Evolutionary conservation across 2,888 invertebrate genomes (phyloP).

Genomic region (Bhutanitis thaidina): DNA sequence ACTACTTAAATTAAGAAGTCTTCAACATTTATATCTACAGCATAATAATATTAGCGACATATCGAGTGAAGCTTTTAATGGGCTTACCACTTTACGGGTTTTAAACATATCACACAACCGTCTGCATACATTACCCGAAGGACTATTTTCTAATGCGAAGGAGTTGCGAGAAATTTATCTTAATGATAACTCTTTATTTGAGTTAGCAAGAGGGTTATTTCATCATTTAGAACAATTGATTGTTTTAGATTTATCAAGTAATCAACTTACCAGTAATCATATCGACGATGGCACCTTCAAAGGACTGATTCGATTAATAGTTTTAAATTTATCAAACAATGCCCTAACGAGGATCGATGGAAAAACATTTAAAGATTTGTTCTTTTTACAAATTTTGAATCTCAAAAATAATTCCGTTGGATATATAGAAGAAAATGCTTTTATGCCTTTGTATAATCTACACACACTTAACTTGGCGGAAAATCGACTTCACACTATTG

Average conservation of each 20-base stretch:
- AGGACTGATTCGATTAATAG: conserved; percentile 90
- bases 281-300: conserved; percentile 92
- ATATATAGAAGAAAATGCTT: conserved; percentile 93
- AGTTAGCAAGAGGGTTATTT: conserved; percentile 90
- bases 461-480: conserved; percentile 94
- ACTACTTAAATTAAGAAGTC: conserved; percentile 85
- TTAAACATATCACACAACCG: conserved; percentile 93
- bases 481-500: conserved; percentile 90
- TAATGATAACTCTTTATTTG: conserved; percentile 91
- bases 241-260: conserved; percentile 90
- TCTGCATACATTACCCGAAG: conserved; percentile 88
- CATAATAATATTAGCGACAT: conserved; percentile 91
- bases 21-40: conserved; percentile 89
- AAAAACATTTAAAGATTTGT: conserved; percentile 91
- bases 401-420: conserved; percentile 92
- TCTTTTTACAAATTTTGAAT: conserved; percentile 91
- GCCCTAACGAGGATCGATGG: conserved; percentile 90
- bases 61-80: conserved; percentile 88
- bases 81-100: conserved; percentile 87
- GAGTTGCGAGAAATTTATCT: conserved; percentile 91
- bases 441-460: conserved; percentile 91
- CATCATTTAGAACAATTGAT: conserved; percentile 91
- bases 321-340: conserved; percentile 92
- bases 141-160: conserved; percentile 88
- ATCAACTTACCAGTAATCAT: conserved; percentile 91